Evolutionary conservation across 1,140 invertebrate species (phyloP), one percentile per base, ranked within the genome.

Genomic region (Carposina sasakii): DNA sequence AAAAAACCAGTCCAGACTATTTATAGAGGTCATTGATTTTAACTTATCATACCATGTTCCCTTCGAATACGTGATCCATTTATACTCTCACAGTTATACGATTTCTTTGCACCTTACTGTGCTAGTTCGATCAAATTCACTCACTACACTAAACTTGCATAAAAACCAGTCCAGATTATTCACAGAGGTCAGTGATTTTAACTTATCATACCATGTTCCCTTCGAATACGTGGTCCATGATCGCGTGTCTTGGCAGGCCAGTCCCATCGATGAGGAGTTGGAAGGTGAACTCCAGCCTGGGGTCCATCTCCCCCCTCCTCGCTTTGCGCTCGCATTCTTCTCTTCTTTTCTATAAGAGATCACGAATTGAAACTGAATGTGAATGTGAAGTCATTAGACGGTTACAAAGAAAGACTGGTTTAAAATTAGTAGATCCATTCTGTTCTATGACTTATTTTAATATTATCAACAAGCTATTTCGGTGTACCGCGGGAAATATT

Each of bases 311-410:
- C 74, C 94, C 94, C 33, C 94, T 87, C 16, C 94, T 87, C 0
- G 94, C 93, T 69, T 95, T 95, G 40, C 93, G 87, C 82, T 95
- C 94, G 88, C 93, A 94, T 93, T 95, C 94, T 90, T 95, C 94
- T 26, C 93, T 87, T 31, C 93, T 86, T 85, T 93, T 91, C 93
- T 95, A 76, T 47, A 30, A 70, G n/a, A n/a, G n/a, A n/a, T n/a
- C n/a, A n/a, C n/a, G n/a, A n/a, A n/a, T n/a, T n/a, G n/a, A n/a
- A n/a, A n/a, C n/a, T n/a, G n/a, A n/a, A n/a, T n/a, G n/a, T n/a
- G n/a, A n/a, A n/a, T n/a, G n/a, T n/a, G n/a, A n/a, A n/a, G n/a
- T n/a, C n/a, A n/a, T n/a, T n/a, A n/a, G n/a, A n/a, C n/a, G n/a
- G n/a, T n/a, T n/a, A n/a, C n/a, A n/a, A n/a, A n/a, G n/a, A n/a